Evolutionary conservation across 2,797 vertebrate genomes (phyloP), one percentile per base, ranked within the genome.

Genomic region (Hoplostethus atlanticus): DNA sequence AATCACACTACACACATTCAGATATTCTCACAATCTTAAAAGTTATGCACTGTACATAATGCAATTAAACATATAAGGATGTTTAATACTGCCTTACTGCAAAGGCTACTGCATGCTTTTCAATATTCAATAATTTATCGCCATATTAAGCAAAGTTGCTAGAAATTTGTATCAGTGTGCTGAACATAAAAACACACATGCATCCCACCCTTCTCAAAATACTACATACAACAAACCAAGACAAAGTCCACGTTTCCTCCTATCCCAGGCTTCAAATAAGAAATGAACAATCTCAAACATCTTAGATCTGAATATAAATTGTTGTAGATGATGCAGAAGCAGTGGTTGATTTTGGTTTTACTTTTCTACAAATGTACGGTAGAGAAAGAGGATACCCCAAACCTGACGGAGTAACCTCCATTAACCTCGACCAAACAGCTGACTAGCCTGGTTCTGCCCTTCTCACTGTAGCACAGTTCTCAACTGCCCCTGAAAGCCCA

Each of bases 381-480:
- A 62, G 57, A 58, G 15, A 48, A 31, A 62, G 1, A 50, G 72
- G 57, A 84, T 21, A 31, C 34, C 63, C 40, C 38, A 69, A 81
- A 31, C 68, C 79, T 58, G 8, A 5, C 13, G 36, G 54, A 42
- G 56, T 48, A 71, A 66, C 72, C 16, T 34, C 52, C 12, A 5
- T 36, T 73, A 84, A 76, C 25, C 51, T 65, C 50, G 47, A 16
- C 52, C 61, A 17, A 80, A 42, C 63, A 83, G 65, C 71, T 83
- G 78, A 76, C 62, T 42, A 21, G 28, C 5, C 62, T 9, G 12
- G 46, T 54, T 55, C 54, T 73, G 57, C 46, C 63, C 60, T 68
- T 77, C 48, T 72, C 65, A 46, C 59, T 58, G 31, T 63, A 31
- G 47, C 50, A 25, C 16, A 13, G 31, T 55, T 55, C 47, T 28